phyloP scores from a whole-genome alignment of 2,888 invertebrate species.

The Amphipoea lucens region DNA sequence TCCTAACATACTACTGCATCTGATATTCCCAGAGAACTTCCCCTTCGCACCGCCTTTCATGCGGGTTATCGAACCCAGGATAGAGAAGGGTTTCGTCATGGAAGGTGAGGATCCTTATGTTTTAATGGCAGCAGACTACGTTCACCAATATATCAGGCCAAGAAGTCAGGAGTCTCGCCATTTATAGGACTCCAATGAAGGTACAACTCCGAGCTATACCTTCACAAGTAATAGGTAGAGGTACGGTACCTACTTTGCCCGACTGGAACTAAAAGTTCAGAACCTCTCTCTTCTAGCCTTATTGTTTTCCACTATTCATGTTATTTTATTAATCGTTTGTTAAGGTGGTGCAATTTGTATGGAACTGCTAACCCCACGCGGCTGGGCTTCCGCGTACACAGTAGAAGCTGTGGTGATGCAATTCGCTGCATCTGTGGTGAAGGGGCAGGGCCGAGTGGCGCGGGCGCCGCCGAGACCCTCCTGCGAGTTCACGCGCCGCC shows the following conservation, averaged over 20 bases:
- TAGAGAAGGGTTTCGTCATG: slow-evolving; percentile 97
- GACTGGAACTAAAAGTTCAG: not conserved
- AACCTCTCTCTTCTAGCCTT: not conserved
- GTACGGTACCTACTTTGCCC: not conserved
- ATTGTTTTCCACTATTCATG: not conserved
- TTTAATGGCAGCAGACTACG: not conserved
- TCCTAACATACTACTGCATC: slow-evolving; percentile 93
- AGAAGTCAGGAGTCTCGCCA: not conserved
- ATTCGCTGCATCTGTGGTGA: slow-evolving; percentile 96
- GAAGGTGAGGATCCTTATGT: slow-evolving; percentile 89
- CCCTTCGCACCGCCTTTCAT: slow-evolving; percentile 97
- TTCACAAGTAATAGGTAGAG: not conserved
- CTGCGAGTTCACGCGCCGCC: slow-evolving; percentile 94
- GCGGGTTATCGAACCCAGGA: slow-evolving; percentile 94
- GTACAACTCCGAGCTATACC: slow-evolving; percentile 1
- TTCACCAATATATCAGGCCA: not conserved
- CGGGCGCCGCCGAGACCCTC: slow-evolving; percentile 94
- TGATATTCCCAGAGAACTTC: slow-evolving; percentile 96
- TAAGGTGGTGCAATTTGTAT: slow-evolving; percentile 96
- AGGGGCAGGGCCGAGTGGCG: slow-evolving; percentile 95
- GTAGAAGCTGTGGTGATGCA: slow-evolving; percentile 97
- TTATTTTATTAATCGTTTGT: slow-evolving; percentile 26
- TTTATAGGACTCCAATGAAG: slow-evolving; percentile 15
- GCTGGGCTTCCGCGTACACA: slow-evolving; percentile 97
- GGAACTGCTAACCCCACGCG: slow-evolving; percentile 96